Base-by-base conservation (phyloP, 2,113 vertebrate species). In the Athene cunicularia region DNA sequence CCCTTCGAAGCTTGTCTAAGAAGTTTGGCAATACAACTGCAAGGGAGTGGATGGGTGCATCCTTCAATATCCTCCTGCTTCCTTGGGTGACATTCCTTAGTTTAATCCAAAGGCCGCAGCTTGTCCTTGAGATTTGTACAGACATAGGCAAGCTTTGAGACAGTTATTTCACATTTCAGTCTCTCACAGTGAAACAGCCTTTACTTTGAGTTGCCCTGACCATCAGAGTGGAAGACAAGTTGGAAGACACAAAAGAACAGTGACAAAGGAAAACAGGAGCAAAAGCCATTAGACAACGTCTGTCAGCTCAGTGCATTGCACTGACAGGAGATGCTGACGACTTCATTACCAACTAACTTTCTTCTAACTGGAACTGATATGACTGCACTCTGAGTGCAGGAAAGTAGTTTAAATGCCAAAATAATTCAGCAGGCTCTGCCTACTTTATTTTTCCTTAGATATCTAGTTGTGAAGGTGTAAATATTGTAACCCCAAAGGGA, bases 401-500 rank as follows among this genome's bases (percentile, higher is more conserved):
- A 76, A 93, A 88, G 62, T 24, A 72, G 45, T 49, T 93, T 37
- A 83, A 92, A 90, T 62, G 32, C 52, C 66, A 79, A 79, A 95
- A 94, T 63, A 92, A 95, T 74, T 95, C 30, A 87, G 8, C 66
- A 95, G 53, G 32, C 45, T 72, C 76, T 75, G 53, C 53, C 79
- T 66, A 77, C 30, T 96, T 91, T n/a, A 12, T 76, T 96, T 92
- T 95, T 86, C 58, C 64, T 76, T n/a, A 47, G 24, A 75, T 66
- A 91, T 47, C 63, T 52, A 47, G 8, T 26, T 59, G 64, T 80
- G 53, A 60, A 74, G 59, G 67, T 93, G 72, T 77, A 95, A 92
- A 91, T 83, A 82, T 75, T 90, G 94, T 74, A 90, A 80, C 30
- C 33, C n/a, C 49, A 24, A 60, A 45, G 64, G 32, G 50, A 90